These are phyloP conservation scores for Chelon labrosus DNA, from an alignment of 2,797 vertebrate genomes.

Conservation along the genomic window DNA sequence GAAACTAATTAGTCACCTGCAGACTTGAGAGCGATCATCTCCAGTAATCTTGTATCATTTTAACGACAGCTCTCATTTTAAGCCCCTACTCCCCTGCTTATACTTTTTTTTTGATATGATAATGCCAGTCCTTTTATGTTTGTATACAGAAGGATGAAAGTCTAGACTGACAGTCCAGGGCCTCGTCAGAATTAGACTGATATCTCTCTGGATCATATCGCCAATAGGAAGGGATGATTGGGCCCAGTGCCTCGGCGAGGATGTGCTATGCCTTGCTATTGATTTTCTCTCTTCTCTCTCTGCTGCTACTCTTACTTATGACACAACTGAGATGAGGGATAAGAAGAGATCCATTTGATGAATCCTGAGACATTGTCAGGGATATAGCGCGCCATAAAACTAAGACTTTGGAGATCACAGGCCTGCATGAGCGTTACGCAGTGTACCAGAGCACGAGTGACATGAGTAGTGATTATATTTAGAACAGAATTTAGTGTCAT, in stretches of 20 bases:
- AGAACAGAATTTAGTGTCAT: constrained; percentile 50
- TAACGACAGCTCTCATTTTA: constrained; percentile 45
- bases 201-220: constrained; percentile 76
- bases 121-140: constrained; percentile 74
- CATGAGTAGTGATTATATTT: constrained; percentile 56
- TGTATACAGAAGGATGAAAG: constrained; percentile 79
- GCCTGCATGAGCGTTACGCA: constrained; percentile 15
- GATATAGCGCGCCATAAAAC: constrained; percentile 72
- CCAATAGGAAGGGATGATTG: constrained; percentile 75
- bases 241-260: constrained; percentile 65
- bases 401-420: constrained; percentile 65
- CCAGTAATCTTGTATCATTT: constrained; percentile 42
- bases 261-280: constrained; percentile 76
- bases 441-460: constrained; percentile 39
- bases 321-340: constrained; percentile 76
- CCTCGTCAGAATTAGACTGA: constrained; percentile 78
- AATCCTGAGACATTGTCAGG: constrained; percentile 79
- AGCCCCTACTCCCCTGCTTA: constrained; percentile 33
- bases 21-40: constrained; percentile 53
- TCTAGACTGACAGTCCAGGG: constrained; percentile 67
- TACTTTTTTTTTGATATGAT: constrained; percentile 69
- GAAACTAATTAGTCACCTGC: constrained; percentile 69
- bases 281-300: constrained; percentile 80
- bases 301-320: constrained; percentile 79
- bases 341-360: constrained; percentile 76